Conservation (phyloP, 2,113 vertebrate genomes). For the Muntiacus reevesi region DNA sequence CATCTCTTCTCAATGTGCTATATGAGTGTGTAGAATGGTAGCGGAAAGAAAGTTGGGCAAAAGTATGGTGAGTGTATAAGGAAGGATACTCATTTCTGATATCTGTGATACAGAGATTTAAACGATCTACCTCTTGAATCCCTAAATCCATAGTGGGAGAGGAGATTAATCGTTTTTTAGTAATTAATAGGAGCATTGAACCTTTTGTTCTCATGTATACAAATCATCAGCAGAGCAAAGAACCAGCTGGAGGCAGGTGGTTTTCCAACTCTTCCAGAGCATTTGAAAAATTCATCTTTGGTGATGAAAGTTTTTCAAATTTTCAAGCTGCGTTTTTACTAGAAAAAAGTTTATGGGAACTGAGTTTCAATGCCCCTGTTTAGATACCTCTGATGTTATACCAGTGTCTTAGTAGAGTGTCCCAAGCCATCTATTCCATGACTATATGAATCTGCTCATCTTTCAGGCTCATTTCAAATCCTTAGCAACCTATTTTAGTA, state of each 20-base stretch:
- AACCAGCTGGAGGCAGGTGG: conserved; percentile 36
- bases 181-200: conserved; percentile 60
- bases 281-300: not conserved
- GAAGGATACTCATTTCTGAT: not conserved
- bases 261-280: conserved; percentile 23
- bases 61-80: not conserved
- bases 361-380: not conserved
- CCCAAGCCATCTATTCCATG: not conserved
- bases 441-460: not conserved
- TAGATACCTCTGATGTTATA: not conserved
- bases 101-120: not conserved
- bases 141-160: not conserved
- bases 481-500: not conserved
- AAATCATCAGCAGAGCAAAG: conserved; percentile 49
- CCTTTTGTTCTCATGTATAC: conserved; percentile 49
- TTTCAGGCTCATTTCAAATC: not conserved
- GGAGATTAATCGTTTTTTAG: conserved; percentile 34
- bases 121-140: not conserved
- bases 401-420: not conserved
- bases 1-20: not conserved
- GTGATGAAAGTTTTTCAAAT: conserved; percentile 21
- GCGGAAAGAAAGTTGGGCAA: not conserved
- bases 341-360: not conserved
- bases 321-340: not conserved
- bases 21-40: not conserved